Evolutionary conservation across 2,888 invertebrate genomes (phyloP).

Genomic region (Brenthis daphne): DNA sequence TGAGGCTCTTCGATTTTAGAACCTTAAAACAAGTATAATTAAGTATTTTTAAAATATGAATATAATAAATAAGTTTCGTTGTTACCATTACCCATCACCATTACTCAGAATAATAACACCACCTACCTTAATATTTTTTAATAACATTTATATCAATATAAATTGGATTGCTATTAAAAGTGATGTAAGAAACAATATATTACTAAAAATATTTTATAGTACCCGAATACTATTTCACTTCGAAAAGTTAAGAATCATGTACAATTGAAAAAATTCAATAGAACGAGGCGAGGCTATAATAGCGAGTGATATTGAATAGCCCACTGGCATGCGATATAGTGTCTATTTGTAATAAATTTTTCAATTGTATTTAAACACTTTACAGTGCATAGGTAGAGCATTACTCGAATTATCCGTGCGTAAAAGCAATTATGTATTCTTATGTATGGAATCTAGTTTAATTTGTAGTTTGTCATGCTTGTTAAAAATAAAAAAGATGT

Average conservation of each 20-base stretch:
- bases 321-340: slow-evolving; percentile 29
- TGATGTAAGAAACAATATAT: no score
- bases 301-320: slow-evolving; percentile 24
- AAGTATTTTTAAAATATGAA: no score
- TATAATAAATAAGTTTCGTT: no score
- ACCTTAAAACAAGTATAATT: no score
- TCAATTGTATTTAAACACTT: slow-evolving; percentile 31
- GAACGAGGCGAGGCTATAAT: slow-evolving; percentile 16
- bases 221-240: neutral
- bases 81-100: no score
- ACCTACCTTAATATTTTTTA: no score
- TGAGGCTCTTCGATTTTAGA: no score
- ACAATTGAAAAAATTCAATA: slow-evolving; percentile 21
- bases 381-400: slow-evolving; percentile 14
- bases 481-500: neutral
- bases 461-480: neutral
- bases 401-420: slow-evolving; percentile 28
- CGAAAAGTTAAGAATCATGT: neutral
- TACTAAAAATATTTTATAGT: neutral
- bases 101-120: no score
- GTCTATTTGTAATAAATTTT: slow-evolving; percentile 27
- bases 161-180: no score
- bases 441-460: slow-evolving; percentile 6
- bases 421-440: slow-evolving; percentile 20
- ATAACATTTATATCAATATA: no score